Percentiles rank a stretch among this genome's conserved stretches.
Conservation (phyloP, 2,888 invertebrate genomes). For the Drosophila tanythrix region DNA sequence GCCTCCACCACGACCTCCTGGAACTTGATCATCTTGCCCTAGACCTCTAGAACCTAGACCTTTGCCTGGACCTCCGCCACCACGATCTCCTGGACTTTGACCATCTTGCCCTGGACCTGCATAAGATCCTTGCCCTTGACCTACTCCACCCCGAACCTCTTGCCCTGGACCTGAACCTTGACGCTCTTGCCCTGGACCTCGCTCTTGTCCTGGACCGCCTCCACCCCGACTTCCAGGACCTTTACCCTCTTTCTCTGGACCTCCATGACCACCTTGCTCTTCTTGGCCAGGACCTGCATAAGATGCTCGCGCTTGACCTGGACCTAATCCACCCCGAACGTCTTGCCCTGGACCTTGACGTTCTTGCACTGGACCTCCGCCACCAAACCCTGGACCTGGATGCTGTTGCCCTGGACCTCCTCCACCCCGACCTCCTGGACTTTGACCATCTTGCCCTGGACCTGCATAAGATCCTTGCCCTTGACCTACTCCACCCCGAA, state of each 20-base stretch:
- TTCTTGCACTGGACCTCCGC: too few species aligned
- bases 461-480: not conserved
- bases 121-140: too few species aligned
- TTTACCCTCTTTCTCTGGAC: too few species aligned
- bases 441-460: not conserved
- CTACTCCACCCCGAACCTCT: too few species aligned
- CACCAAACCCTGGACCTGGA: too few species aligned
- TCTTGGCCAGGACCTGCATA: not conserved
- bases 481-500: not conserved
- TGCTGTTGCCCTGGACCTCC: not conserved
- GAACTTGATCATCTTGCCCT: not conserved
- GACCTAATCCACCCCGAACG: not conserved
- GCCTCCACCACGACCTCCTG: not conserved
- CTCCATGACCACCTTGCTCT: not conserved
- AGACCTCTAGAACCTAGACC: not conserved
- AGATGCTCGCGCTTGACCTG: not conserved
- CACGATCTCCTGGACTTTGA: too few species aligned
- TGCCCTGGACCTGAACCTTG: not conserved
- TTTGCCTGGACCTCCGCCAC: too few species aligned
- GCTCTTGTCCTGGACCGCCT: not conserved
- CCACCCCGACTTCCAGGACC: too few species aligned
- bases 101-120: too few species aligned
- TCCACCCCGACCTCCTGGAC: not conserved
- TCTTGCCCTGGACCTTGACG: not conserved
- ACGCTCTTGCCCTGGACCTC: too few species aligned